Evolutionary conservation across 2,113 vertebrate species (phyloP), one percentile per base, ranked within the genome.

Genomic region (Myiozetetes cayanensis): DNA sequence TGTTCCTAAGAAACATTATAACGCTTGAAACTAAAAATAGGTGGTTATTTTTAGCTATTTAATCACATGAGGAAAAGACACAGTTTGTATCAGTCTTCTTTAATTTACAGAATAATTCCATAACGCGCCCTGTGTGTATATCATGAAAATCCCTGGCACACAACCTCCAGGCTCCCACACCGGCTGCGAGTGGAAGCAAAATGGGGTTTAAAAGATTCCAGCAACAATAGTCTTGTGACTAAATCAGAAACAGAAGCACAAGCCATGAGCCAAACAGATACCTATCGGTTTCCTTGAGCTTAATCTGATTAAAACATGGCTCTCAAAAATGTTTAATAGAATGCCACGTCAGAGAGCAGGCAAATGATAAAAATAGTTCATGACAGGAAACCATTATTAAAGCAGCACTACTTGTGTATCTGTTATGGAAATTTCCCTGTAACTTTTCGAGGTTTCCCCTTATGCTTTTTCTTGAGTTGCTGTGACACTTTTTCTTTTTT

Each of bases 251-350:
- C 97, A 98, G 97, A 98, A 98, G 96, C 97, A 96, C 88, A 97
- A 98, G 93, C 83, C 96, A 95, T 94, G 95, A 97, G 96, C 97
- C 97, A 98, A 97, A 97, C 97, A 98, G 98, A 98, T 98, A 98
- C 97, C 97, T 98, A 98, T 98, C 96, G 27, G 97, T 97, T 98
- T 98, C 97, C 97, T 97, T 97, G 96, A 97, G 92, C 96, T 98
- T 98, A 98, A 98, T 98, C 98, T 98, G 98, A 98, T 98, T 98
- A 98, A 97, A 98, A 98, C 95, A 93, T 96, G 97, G 89, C 96
- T 97, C 94, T 97, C 92, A 95, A 97, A 98, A 97, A 96, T 84
- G 95, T 97, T 98, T 97, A 98, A 96, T 92, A 97, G 96, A 97
- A 73, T 96, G 97, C 97, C 97, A 98, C 96, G 95, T 98, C 96